A percentile compares a stretch with the other conserved stretches of the same genome.
Evolutionary conservation across 2,113 vertebrate genomes (phyloP).

Genomic region (Petromus typicus): DNA sequence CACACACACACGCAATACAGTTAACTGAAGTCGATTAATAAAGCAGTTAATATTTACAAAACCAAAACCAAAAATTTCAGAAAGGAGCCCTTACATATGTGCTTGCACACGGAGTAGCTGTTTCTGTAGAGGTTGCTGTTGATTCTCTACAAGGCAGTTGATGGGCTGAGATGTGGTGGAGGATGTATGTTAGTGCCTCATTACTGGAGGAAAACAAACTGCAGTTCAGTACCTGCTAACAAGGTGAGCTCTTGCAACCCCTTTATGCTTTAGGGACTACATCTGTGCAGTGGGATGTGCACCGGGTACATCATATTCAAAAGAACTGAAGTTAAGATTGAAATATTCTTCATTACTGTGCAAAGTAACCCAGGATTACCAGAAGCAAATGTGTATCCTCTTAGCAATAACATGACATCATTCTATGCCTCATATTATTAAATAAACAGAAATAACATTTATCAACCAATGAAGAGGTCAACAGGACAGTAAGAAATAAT

Average conservation of each 20-base stretch:
- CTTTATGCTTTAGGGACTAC: neutral
- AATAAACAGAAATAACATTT: neutral
- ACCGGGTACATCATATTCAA: neutral
- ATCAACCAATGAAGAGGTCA: neutral
- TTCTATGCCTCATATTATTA: neutral
- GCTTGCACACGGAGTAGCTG: neutral
- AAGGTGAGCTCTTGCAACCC: neutral
- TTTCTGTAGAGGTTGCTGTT: neutral
- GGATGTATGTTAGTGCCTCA: too few relatives aligned
- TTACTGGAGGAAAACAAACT: neutral
- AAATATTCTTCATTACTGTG: neutral
- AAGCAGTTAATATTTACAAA: neutral
- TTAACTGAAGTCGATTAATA: neutral
- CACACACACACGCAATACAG: neutral
- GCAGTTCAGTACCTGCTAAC: neutral
- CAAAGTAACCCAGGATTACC: neutral
- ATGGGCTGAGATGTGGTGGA: neutral
- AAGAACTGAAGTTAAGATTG: neutral
- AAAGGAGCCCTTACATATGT: neutral
- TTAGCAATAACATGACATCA: neutral
- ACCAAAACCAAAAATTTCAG: neutral
- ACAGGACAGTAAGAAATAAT: neutral
- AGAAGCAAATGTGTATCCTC: neutral
- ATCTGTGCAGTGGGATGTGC: neutral
- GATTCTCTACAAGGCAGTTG: neutral